Conservation (phyloP, 1,140 invertebrate species). For the Eumeta japonica region DNA sequence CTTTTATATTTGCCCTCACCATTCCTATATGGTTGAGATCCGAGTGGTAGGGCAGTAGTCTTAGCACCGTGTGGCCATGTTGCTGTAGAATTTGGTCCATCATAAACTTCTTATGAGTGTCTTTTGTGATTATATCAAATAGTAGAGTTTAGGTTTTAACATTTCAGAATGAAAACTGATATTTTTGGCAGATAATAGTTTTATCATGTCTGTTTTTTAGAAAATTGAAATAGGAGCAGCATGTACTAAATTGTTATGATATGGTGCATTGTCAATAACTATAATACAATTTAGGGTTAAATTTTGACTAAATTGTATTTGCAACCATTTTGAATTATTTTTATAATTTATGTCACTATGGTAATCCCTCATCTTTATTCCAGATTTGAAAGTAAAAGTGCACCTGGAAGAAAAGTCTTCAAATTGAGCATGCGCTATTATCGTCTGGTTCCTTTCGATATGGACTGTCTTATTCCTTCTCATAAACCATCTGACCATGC, state of each 20-base stretch:
- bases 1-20: too few species aligned
- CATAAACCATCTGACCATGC: not conserved
- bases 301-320: slow-evolving; percentile 8
- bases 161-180: too few species aligned
- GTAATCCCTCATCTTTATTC: slow-evolving; percentile 7
- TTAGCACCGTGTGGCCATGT: too few species aligned
- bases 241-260: slow-evolving; percentile 5
- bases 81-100: too few species aligned
- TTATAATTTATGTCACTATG: slow-evolving; percentile 6
- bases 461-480: slow-evolving; percentile 3
- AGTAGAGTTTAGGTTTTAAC: too few species aligned
- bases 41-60: too few species aligned
- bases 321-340: slow-evolving; percentile 6
- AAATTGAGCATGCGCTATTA: slow-evolving; percentile 7
- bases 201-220: too few species aligned
- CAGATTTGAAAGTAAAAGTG: slow-evolving; percentile 5
- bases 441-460: slow-evolving; percentile 7
- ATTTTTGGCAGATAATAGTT: too few species aligned
- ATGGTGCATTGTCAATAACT: slow-evolving; percentile 8
- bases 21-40: too few species aligned
- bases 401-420: slow-evolving; percentile 7
- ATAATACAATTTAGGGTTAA: slow-evolving; percentile 1
- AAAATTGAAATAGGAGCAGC: slow-evolving; percentile 8
- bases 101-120: too few species aligned
- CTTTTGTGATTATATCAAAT: too few species aligned